Base-by-base conservation (phyloP, 2,113 vertebrate genomes). In the Tragelaphus imberbis region DNA sequence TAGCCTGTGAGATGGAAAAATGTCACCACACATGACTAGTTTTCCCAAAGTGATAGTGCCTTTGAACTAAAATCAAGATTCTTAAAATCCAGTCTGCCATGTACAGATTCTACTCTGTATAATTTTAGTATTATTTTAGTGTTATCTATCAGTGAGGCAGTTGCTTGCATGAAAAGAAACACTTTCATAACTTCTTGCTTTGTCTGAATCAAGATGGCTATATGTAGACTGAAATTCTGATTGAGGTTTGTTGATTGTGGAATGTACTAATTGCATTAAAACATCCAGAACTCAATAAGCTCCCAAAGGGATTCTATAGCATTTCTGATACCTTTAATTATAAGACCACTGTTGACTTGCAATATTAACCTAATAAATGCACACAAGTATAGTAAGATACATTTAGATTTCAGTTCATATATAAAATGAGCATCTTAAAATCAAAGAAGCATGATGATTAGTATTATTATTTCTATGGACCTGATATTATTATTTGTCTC, bases 1-100 rank as follows among this genome's bases (percentile, higher is more conserved):
- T 53, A 88, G 33, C 28, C 84, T 58, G 1, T 89, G 94, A 95
- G 30, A 58, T 92, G 61, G 90, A 79, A 98, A 95, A 92, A 97
- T 58, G 61, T 71, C 33, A 33, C 56, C 53, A 49, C 27, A 36
- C 87, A 47, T 88, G 90, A 92, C 94, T 87, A 65, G 51, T 75
- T 96, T 93, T 65, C 53, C 47, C 12, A 71, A 96, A 96, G 81
- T 10, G 11, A 59, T 53, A 40, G 63, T 82, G 36, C 61, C 61
- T 33, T 82, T 88, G 58, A 96, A 85, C 30, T 53, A 92, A 87
- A 94, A 89, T 28, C 23, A 0, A 90, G 27, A 53, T 88, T 79
- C 94, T 33, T 53, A 75, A 85, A 93, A 94, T 53, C 86, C 19
- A 94, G 28, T 63, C 27, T 30, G 27, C 23, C 65, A 91, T 7